Base-by-base conservation (phyloP, 1,140 invertebrate genomes). In the Pteromalus puparum region DNA sequence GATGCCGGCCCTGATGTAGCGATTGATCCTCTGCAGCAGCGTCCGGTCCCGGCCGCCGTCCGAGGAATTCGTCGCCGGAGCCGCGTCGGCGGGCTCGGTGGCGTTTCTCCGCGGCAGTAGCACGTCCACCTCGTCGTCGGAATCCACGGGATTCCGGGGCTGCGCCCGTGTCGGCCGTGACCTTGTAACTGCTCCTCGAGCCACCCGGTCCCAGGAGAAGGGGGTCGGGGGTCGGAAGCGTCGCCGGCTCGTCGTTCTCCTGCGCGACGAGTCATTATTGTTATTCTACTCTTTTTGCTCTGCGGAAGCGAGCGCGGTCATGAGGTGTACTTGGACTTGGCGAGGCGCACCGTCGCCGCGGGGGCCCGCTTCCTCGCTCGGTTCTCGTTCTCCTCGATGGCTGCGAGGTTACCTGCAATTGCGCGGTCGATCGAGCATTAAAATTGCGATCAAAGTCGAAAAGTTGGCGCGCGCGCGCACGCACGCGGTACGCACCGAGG, bases 161-260 rank as follows among this genome's bases (percentile, higher is more conserved):
- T n/a, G n/a, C n/a, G n/a, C n/a, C n/a, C n/a, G n/a, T n/a, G n/a
- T n/a, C n/a, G n/a, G n/a, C 30, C 30, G 4, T 34, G 30, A 34
- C 3, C 30, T 34, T 34, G 30, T 5, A 34, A 5, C 30, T 34
- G 30, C 4, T 34, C 30, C 30, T 34, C 30, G 30, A 34, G 30
- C 30, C 4, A 38, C n/a, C 1, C 42, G 34, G 1, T 83, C n/a
- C 76, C 77, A 80, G 4, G 67, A 9, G n/a, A 74, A 79, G 2
- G 83, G 83, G 0, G 76, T 84, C 42, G 83, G 83, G 6, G 83
- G 70, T 4, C 83, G 75, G 6, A 84, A 38, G 12, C 46, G 46
- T 10, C 68, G 68, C 5, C 38, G 30, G 9, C 9, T 15, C 12
- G 30, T 15, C 12, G 30, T 26, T 48, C 28, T 7, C 15, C 46